Conservation (phyloP, 1,140 invertebrate species). For the Lordiphosa clarofinis region DNA sequence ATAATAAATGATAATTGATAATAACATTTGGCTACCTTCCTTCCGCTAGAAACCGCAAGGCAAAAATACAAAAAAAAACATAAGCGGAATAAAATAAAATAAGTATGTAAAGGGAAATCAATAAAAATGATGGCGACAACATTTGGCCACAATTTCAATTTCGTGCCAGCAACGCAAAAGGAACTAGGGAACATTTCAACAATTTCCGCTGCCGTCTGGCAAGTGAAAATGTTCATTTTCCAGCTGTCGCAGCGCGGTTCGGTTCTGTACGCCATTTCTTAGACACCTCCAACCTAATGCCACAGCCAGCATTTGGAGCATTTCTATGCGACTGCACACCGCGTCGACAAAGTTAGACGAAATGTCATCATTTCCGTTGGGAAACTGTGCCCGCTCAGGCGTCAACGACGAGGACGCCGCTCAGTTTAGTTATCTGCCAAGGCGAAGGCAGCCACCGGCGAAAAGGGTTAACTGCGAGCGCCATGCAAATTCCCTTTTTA, state of each 20-base stretch:
- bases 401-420: slow-evolving; percentile 18
- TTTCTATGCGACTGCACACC: slow-evolving; percentile 71
- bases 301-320: slow-evolving; percentile 25
- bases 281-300: slow-evolving; percentile 44
- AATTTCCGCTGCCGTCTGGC: slow-evolving; percentile 48
- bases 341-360: slow-evolving; percentile 72
- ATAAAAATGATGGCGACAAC: slow-evolving; percentile 67
- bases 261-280: slow-evolving; percentile 40
- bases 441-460: slow-evolving; percentile 14
- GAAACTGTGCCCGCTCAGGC: slow-evolving; percentile 60
- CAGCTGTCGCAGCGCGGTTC: slow-evolving; percentile 20
- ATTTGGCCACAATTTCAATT: slow-evolving; percentile 75
- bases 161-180: slow-evolving; percentile 32
- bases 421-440: neutral
- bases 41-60: slow-evolving; percentile 34
- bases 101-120: slow-evolving; percentile 61
- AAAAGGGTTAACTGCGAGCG: slow-evolving; percentile 68
- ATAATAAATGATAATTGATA: slow-evolving; percentile 77
- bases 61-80: slow-evolving; percentile 22
- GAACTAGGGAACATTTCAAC: slow-evolving; percentile 53
- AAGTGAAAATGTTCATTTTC: slow-evolving; percentile 69
- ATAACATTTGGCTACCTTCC: slow-evolving; percentile 71
- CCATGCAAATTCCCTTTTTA: slow-evolving; percentile 63
- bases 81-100: slow-evolving; percentile 53
- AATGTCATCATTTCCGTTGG: slow-evolving; percentile 78